A percentile compares a stretch with the other conserved stretches of the same genome.
Evolutionary conservation across 2,888 invertebrate genomes (phyloP).

Genomic region (Phrixothrix hirtus): DNA sequence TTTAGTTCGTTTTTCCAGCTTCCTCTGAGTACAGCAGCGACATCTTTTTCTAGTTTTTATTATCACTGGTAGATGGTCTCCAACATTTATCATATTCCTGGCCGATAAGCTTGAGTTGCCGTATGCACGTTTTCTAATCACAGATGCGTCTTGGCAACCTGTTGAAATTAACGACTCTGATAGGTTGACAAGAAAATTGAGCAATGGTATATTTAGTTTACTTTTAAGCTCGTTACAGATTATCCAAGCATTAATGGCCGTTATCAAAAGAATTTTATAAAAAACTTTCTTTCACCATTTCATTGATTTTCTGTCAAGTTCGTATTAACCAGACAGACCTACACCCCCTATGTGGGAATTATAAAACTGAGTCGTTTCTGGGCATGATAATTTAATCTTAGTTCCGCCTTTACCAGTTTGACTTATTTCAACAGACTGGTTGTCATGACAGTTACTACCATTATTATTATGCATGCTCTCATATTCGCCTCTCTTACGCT

Average conservation of each 20-base stretch:
- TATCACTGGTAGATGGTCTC: not conserved
- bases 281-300: slow-evolving; percentile 2
- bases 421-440: not conserved
- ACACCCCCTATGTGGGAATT: not conserved
- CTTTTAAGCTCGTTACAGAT: not conserved
- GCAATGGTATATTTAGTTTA: not conserved
- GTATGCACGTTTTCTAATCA: not conserved
- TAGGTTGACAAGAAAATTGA: not conserved
- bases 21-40: not conserved
- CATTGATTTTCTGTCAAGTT: not conserved
- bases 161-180: not conserved
- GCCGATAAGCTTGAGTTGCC: not conserved
- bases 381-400: not conserved
- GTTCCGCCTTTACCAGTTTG: not conserved
- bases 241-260: not conserved
- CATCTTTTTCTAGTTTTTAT: not conserved
- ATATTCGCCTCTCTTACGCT: not conserved
- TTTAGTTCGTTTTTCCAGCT: not conserved
- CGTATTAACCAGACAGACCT: not conserved
- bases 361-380: not conserved
- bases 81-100: not conserved
- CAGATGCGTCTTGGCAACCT: not conserved
- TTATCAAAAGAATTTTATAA: not conserved
- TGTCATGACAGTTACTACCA: not conserved
- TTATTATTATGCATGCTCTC: not conserved